Evolutionary conservation across 2,888 invertebrate genomes (phyloP).

Genomic region (Sphecodes monilicornis): DNA sequence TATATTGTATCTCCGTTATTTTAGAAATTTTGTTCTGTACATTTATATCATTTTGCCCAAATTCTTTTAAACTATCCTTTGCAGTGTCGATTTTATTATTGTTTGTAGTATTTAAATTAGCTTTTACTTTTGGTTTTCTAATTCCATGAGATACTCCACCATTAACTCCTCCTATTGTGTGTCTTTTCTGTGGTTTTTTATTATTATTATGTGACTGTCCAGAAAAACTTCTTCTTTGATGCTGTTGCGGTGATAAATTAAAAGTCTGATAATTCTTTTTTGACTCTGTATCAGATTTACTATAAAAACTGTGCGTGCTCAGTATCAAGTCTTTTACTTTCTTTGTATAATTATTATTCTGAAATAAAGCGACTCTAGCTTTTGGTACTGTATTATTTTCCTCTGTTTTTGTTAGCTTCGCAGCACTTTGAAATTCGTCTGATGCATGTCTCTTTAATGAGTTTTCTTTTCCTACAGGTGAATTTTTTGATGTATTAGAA

Average conservation of each 20-base stretch:
- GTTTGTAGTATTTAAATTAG: constrained; percentile 34
- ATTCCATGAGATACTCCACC: constrained; percentile 88
- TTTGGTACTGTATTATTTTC: constrained; percentile 69
- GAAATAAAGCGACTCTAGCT: constrained; percentile 80
- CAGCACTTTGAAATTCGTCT: constrained; percentile 54
- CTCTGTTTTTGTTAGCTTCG: constrained; percentile 74
- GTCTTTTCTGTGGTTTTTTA: constrained; percentile 81
- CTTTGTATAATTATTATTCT: constrained; percentile 67
- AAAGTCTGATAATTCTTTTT: not conserved
- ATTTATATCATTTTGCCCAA: not conserved
- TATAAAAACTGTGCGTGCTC: constrained; percentile 79
- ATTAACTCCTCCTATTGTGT: constrained; percentile 87
- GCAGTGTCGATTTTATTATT: not conserved
- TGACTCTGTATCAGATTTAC: constrained; percentile 35
- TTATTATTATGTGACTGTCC: not conserved
- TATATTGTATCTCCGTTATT: constrained; percentile 20
- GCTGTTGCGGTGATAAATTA: constrained; percentile 16
- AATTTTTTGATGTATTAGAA: constrained; percentile 65
- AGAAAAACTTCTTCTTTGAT: constrained; percentile 61
- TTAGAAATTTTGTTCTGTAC: constrained; percentile 3
- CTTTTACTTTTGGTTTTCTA: constrained; percentile 86
- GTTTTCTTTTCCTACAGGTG: constrained; percentile 70
- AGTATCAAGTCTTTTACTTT: constrained; percentile 66
- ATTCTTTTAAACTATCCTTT: not conserved
- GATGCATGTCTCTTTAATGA: constrained; percentile 72